Percentiles rank a stretch among this genome's conserved stretches.
Evolutionary conservation across 2,113 vertebrate species (phyloP).

Genomic region (Rynchops niger): DNA sequence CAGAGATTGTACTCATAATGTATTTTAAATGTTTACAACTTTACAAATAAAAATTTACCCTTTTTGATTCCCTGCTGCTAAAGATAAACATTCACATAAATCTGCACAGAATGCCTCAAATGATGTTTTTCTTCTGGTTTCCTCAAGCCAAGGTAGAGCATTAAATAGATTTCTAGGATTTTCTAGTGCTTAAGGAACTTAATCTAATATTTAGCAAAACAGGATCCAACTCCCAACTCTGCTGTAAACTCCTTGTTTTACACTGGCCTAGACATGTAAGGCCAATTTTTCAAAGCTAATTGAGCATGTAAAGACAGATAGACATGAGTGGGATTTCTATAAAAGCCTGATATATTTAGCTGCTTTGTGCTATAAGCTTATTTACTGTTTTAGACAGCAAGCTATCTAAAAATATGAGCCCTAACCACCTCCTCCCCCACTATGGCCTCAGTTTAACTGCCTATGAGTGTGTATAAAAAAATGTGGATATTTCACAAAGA

Average conservation of each 20-base stretch:
- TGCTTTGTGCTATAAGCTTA: background rate
- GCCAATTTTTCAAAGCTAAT: background rate
- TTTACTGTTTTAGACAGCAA: background rate
- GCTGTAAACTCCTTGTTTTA: background rate
- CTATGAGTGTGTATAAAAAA: background rate
- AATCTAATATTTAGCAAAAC: background rate
- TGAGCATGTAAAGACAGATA: background rate
- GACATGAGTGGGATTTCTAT: background rate
- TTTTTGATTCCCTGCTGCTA: background rate
- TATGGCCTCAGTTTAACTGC: background rate
- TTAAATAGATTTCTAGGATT: background rate
- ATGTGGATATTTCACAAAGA: background rate
- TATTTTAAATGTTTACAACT: background rate
- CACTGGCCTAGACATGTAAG: background rate
- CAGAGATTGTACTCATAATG: background rate
- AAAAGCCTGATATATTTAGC: background rate
- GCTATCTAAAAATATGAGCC: background rate
- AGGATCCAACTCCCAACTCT: background rate
- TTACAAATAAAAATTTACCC: background rate
- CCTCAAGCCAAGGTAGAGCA: background rate
- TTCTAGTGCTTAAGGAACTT: background rate
- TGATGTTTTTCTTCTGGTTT: background rate
- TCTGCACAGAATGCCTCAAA: background rate
- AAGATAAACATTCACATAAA: background rate
- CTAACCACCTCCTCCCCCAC: background rate